Evolutionary conservation across 2,113 vertebrate genomes (phyloP), one percentile per base, ranked within the genome.

Genomic region (Gallinago undulata): DNA sequence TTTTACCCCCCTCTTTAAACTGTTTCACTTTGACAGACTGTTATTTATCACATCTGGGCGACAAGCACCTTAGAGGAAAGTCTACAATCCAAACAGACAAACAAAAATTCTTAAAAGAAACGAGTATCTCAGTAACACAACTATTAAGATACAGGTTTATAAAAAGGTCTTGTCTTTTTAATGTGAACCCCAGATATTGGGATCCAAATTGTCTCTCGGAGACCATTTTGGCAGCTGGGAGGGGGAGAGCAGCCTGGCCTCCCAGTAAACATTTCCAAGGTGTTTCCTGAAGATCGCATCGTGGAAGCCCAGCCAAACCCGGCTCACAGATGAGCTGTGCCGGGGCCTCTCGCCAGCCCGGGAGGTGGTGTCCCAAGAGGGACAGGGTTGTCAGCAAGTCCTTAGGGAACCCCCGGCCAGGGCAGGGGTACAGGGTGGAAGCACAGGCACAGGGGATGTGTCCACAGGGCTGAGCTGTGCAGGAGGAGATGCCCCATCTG

Each of bases 241-340:
- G 5, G 7, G 23, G 51, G 56, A 48, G n/a, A 63, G 19, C 10
- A 62, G 89, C 68, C 39, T 45, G 73, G 47, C 13, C 37, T 85
- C 70, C 56, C 72, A 37, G 35, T 25, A 80, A 92, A 88, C 88
- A 30, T 43, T 69, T 90, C 94, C 93, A 92, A 75, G 92, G 83
- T 93, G 88, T 84, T 96, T 94, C 94, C 93, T 94, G 89, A 53
- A 51, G 93, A 13, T 91, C 1, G 0, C 16, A 6, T 22, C 1
- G 3, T 55, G 89, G 76, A 63, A 93, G 66, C 51, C 19, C 64
- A 19, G 91, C 91, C 89, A 77, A 84, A 85, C 24, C 33, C 8
- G 2, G 50, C 62, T 75, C 0, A 1, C 13, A 53, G 37, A 10
- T 0, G 8, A 33, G 76, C 69, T 35, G 64, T 11, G 11, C 59